Base-by-base conservation (phyloP, 2,113 vertebrate genomes). In the Mohoua ochrocephala region DNA sequence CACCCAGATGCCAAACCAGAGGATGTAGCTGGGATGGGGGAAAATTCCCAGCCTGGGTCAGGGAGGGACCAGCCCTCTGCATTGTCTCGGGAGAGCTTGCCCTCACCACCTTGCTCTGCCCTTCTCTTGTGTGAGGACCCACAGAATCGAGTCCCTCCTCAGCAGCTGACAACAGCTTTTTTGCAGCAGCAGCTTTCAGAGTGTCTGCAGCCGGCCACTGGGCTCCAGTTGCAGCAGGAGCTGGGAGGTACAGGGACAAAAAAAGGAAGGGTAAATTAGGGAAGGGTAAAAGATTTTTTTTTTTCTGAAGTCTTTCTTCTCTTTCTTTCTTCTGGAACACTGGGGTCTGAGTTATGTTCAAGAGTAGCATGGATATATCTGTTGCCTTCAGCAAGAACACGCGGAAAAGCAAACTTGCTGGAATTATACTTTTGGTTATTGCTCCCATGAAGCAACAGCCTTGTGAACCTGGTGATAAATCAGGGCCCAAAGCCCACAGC, bases 381-480 rank as follows among this genome's bases (percentile, higher is more conserved):
- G 59, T 93, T 84, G 82, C 84, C 71, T 93, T 94, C 83, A 89
- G 91, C 92, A 89, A 65, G 63, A 89, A 57, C 47, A 49, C 0
- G 3, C 50, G 31, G 53, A 79, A 95, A 92, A 77, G 57, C 45
- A 95, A 84, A 81, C 77, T 83, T 59, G 71, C 63, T 93, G 88
- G 89, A 97, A 96, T 97, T 95, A 92, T 67, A 64, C 89, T 96
- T 95, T 75, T 50, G 50, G 78, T 94, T 92, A 95, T 86, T 74
- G 89, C 74, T 96, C 73, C 89, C 79, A 61, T 39, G 83, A 80
- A 97, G 52, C 35, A 89, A 23, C 73, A 93, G 49, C 77, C 69
- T 95, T 71, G 87, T 79, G 85, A 95, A 93, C 33, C 20, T 16
- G 22, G 74, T 50, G 21, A 95, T 96, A 95, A 96, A 97, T 97